Percentiles rank a stretch among this genome's conserved stretches.
Conservation (phyloP, 2,113 vertebrate genomes). For the Passer domesticus region DNA sequence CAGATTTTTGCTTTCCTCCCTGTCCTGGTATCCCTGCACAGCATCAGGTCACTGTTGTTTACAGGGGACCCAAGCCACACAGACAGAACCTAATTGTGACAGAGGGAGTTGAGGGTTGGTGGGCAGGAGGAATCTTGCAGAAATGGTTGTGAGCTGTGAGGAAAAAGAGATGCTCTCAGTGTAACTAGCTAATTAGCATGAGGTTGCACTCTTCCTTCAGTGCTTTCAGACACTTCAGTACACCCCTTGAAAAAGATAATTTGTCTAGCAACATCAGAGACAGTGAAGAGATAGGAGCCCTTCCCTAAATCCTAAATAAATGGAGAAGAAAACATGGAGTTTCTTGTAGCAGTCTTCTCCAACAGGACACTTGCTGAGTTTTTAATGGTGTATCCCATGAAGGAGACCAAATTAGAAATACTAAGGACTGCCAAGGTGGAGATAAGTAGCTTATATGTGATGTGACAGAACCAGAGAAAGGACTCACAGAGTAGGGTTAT, state of each 20-base stretch:
- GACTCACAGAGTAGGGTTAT: neutral
- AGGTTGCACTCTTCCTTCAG: neutral
- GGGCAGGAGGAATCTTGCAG: neutral
- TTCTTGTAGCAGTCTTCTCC: neutral
- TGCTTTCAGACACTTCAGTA: fast-evolving
- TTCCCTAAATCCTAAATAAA: neutral
- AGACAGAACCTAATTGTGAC: neutral
- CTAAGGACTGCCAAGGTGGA: neutral
- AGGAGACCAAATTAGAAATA: neutral
- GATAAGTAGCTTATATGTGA: neutral
- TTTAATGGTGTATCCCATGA: neutral
- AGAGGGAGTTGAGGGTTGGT: neutral
- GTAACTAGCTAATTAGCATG: neutral
- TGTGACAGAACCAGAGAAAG: neutral
- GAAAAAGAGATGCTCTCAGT: neutral
- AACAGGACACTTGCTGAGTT: neutral
- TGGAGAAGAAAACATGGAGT: neutral
- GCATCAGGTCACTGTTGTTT: neutral
- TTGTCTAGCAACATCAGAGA: neutral
- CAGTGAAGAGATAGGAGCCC: fast-evolving
- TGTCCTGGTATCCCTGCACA: fast-evolving
- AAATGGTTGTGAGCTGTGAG: neutral
- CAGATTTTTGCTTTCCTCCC: neutral
- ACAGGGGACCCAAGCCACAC: no score
- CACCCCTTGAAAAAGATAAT: neutral